These are phyloP conservation scores for Hipparchia semele DNA, from an alignment of 2,888 invertebrate genomes.

Conservation along the genomic window DNA sequence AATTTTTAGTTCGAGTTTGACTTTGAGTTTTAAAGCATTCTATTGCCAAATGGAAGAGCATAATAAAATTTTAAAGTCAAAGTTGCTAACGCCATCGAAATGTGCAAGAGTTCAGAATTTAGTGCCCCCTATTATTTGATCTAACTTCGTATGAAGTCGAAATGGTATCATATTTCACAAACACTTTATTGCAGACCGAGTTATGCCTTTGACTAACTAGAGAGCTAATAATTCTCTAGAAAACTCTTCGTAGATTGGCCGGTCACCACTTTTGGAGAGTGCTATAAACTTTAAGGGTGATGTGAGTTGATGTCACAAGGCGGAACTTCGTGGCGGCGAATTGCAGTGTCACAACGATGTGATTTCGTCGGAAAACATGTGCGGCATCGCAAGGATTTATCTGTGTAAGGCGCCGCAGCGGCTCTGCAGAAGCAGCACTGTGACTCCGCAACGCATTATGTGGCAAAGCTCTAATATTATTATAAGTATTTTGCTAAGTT, in stretches of 20 bases:
- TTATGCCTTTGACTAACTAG: constrained; percentile 26
- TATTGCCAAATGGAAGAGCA: constrained; percentile 7
- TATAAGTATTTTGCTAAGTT: too few relatives aligned
- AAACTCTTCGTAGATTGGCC: neutral
- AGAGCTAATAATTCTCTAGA: constrained; percentile 18
- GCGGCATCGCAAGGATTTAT: too few relatives aligned
- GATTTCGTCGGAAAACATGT: too few relatives aligned
- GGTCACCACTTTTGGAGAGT: constrained; percentile 6
- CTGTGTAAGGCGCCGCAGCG: too few relatives aligned
- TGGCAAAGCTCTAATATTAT: too few relatives aligned
- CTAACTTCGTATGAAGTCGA: constrained; percentile 31
- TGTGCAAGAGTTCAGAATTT: constrained; percentile 29
- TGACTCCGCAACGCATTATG: too few relatives aligned
- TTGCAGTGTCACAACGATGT: too few relatives aligned
- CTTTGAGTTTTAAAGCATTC: neutral
- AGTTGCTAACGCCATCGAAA: constrained; percentile 18
- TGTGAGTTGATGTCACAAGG: neutral
- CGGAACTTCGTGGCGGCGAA: too few relatives aligned
- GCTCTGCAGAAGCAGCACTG: too few relatives aligned
- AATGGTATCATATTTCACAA: constrained; percentile 36
- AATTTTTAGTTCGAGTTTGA: too few relatives aligned
- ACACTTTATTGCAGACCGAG: constrained; percentile 27
- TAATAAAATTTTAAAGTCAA: constrained; percentile 23
- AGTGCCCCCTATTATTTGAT: constrained; percentile 32
- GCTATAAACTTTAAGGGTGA: neutral